Base-by-base conservation (phyloP, 2,888 invertebrate species). In the Stegophylla sp. region DNA sequence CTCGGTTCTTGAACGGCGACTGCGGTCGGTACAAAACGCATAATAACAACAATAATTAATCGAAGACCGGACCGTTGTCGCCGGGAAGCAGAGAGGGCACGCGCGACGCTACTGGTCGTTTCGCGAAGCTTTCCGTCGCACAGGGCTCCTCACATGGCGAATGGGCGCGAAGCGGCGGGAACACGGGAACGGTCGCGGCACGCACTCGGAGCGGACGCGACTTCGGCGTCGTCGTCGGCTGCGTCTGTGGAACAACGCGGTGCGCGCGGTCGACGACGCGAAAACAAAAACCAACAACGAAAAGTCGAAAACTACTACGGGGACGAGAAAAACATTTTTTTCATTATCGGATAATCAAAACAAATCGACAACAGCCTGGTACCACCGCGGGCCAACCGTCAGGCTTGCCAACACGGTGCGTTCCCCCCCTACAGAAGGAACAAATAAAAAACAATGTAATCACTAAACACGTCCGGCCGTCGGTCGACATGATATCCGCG, bases 331-430 rank as follows among this genome's bases (percentile, higher is more conserved):
- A 79, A 79, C 79, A 79, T 79, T 79, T 74, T 75, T 77, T 61
- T 61, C 71, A 79, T 63, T 79, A 79, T 79, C 79, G 79, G 79
- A 79, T 79, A 79, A 79, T 79, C 79, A 79, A 79, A 79, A 79
- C 79, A 79, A 79, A 79, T 79, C 79, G 71, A 79, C 79, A 71
- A 79, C 79, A 79, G 67, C 77, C 79, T 79, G 59, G 71, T 69
- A 79, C 61, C 79, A 79, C 79, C 79, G 79, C 79, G 71, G 51
- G 71, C 79, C 61, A 61, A 71, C 45, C 48, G 13, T 51, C 79
- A 79, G 79, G 69, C n/a, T 71, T 9, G 71, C 79, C 79, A 79
- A 79, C 61, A 7, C 13, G 12, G 17, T 51, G 51, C 23, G 3
- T n/a, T 45, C 1, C 56, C 41, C 53, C 20, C 5, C 17, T 10